Evolutionary conservation across 1,140 invertebrate genomes (phyloP), one percentile per base, ranked within the genome.

Genomic region (Carcinoscorpius rotundicauda): DNA sequence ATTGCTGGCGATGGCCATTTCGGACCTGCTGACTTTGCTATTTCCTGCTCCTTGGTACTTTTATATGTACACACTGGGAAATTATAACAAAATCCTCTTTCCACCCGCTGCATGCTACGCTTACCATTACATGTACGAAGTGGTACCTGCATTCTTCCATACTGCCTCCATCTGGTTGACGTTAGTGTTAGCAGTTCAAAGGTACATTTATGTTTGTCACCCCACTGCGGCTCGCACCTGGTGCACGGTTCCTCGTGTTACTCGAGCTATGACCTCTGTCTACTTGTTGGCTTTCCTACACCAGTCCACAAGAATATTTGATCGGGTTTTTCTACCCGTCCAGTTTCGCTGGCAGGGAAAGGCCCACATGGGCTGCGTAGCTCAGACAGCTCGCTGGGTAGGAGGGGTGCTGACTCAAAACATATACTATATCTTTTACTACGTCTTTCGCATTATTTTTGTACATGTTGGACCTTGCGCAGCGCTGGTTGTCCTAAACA

Each of bases 141-240:
- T 75, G 0, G 69, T 94, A 68, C 91, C 92, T 3, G 88, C 88
- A 48, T 83, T 93, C 73, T 94, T 93, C 76, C 92, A 94, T 79
- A 94, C 91, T 3, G 88, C 91, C 1, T 93, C 89, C 66, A 92
- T 94, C 58, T 94, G 91, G 89, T 77, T 94, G 66, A 94, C 91
- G 0, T 76, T 94, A 64, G 86, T 88, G 3, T 77, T 95, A 52
- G 91, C 91, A 3, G 85, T 90, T 3, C 92, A 95, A 78, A 80
- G 89, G 63, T 94, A 93, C 77, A 91, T 94, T 67, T 94, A 93
- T 77, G 89, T 94, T 0, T 94, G 91, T 72, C 90, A 93, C 75
- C 88, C 89, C 4, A 86, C 88, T 2, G 82, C 87, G 65, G 91
- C 91, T 0, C 81, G 84, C 66, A 87, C 83, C 49, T 92, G 89